A percentile compares a stretch with the other conserved stretches of the same genome.
phyloP scores from a whole-genome alignment of 1,140 invertebrate species.

The Antheraea pernyi region DNA sequence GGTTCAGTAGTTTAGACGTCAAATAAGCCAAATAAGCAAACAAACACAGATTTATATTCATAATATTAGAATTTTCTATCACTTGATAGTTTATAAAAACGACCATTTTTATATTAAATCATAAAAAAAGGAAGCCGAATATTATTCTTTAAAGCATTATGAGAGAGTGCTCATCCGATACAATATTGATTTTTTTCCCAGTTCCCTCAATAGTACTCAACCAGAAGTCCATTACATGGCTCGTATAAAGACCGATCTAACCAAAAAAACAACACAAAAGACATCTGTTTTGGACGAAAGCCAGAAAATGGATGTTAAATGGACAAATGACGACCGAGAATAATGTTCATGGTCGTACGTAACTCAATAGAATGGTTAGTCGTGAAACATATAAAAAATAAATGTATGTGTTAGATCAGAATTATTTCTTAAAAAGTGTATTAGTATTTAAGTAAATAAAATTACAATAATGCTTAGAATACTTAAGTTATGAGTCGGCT shows the following conservation, averaged over 20 bases:
- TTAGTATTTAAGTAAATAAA: neutral
- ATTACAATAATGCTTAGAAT: too few species aligned
- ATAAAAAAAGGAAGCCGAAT: neutral
- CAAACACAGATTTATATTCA: too few species aligned
- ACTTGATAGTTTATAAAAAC: too few species aligned
- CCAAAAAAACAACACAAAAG: constrained; percentile 6
- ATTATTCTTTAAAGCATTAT: neutral
- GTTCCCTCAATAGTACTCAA: constrained; percentile 1
- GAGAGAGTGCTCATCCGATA: neutral
- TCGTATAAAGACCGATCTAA: constrained; percentile 2
- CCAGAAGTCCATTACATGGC: constrained; percentile 3
- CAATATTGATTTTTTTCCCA: neutral
- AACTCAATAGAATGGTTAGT: neutral
- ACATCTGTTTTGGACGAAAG: constrained; percentile 8
- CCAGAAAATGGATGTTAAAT: constrained; percentile 11
- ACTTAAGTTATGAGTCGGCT: too few species aligned
- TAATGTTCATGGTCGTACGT: neutral
- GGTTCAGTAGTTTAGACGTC: too few species aligned
- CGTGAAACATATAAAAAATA: neutral
- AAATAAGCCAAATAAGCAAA: too few species aligned
- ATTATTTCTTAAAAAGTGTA: neutral
- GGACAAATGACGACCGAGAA: constrained; percentile 3
- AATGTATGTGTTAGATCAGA: neutral
- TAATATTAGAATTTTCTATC: too few species aligned
- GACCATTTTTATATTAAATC: neutral